Base-by-base conservation (phyloP, 2,888 invertebrate genomes). In the Dorcus parallelipipedus region DNA sequence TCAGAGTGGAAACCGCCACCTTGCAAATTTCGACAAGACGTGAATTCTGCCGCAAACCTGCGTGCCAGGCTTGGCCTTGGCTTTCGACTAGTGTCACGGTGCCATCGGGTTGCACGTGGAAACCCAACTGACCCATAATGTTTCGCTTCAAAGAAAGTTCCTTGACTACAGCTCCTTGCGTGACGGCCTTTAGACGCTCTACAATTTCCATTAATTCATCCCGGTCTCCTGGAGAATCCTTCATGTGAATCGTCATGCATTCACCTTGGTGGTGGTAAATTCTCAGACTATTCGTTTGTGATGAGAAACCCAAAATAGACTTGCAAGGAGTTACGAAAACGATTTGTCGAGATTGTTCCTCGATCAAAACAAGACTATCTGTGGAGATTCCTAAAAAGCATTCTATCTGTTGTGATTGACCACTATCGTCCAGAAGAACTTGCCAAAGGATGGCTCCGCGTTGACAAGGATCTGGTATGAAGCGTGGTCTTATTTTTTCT, bases 231-330 rank as follows among this genome's bases (percentile, higher is more conserved):
- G 83, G 83, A 47, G 84, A 84, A 67, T 90, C 86, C 56, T 87
- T 82, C 73, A 90, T 88, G 69, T 90, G 88, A 61, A 95, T 82
- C 4, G 91, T 89, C 67, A 95, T 86, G 76, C 94, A 93, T 79
- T 97, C 97, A 2, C 97, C 72, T 62, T 94, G 93, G 78, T 96
- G 95, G 80, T 95, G 93, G 80, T 93, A 97, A 59, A 95, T 79
- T 60, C 92, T 84, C 59, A 93, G 78, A 67, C 90, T 90, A 79
- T 65, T 82, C 70, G 72, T 83, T 76, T 78, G 80, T 3, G 79
- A 80, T 67, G 78, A 81, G 83, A 79, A 84, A 75, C 86, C 86
- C 42, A 97, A 83, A 56, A 97, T 84, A 8, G 90, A 86, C 66
- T 86, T 86, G 66, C 92, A 92, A 0, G 96, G 93, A 14, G 93